A percentile compares a stretch with the other conserved stretches of the same genome.
Evolutionary conservation across 1,140 invertebrate genomes (phyloP).

Genomic region (Bombus affinis): DNA sequence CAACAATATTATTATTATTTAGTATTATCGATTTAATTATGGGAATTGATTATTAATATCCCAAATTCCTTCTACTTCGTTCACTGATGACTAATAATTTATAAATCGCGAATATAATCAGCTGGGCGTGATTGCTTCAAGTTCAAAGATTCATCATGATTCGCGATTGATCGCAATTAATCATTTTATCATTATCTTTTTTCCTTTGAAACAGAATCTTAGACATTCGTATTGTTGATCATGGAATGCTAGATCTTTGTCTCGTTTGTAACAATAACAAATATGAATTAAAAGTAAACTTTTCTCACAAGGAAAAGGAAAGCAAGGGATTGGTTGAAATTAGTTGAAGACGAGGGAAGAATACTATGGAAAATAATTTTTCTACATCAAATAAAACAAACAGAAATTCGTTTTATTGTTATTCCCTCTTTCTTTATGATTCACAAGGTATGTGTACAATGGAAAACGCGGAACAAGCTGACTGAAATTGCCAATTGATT

Average conservation of each 20-base stretch:
- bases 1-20: slow-evolving; percentile 3
- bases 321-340: no score
- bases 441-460: not conserved
- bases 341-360: no score
- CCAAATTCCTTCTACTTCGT: not conserved
- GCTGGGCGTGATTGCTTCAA: no score
- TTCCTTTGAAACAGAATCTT: no score
- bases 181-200: no score
- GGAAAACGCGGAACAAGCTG: not conserved
- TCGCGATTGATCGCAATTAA: no score
- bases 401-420: not conserved
- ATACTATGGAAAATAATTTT: not conserved
- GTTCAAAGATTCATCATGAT: no score
- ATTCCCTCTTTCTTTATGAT: not conserved
- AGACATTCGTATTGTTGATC: no score
- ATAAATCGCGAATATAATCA: slow-evolving; percentile 7
- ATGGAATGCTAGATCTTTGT: no score
- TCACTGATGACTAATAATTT: not conserved
- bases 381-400: not conserved
- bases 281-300: no score
- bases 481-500: slow-evolving; percentile 23
- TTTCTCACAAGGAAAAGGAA: no score
- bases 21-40: not conserved
- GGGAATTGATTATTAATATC: not conserved
- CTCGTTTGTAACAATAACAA: no score